Percentiles rank a stretch among this genome's conserved stretches.
These are phyloP conservation scores for Actinia tenebrosa DNA, from an alignment of 64 coral and sea anemone genomes.

Conservation along the genomic window DNA sequence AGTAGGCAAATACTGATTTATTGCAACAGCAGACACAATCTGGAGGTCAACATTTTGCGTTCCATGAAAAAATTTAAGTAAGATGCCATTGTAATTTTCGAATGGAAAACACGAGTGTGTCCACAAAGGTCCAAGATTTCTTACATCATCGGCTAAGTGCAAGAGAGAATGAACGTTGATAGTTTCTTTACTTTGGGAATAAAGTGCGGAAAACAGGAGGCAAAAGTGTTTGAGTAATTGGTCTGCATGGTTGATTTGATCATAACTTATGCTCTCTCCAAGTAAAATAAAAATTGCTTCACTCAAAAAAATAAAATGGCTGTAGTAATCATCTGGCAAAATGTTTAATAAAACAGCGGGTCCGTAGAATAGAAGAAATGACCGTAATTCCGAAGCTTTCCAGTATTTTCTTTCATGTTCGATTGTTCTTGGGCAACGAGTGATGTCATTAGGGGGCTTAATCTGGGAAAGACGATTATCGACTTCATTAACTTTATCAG, in stretches of 20 bases:
- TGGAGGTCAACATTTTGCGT: too few relatives aligned
- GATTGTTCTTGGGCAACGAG: slow-evolving; percentile 21
- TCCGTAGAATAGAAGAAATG: slow-evolving; percentile 39
- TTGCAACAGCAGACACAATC: too few relatives aligned
- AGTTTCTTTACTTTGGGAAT: not conserved
- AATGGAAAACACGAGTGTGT: slow-evolving; percentile 43
- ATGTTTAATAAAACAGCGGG: slow-evolving; percentile 13
- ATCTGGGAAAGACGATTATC: slow-evolving; percentile 25
- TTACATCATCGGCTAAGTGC: slow-evolving; percentile 28
- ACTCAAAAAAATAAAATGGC: slow-evolving; percentile 44
- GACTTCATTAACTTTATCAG: slow-evolving; percentile 22
- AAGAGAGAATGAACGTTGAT: not conserved
- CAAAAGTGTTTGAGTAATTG: slow-evolving; percentile 34
- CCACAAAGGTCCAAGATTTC: slow-evolving; percentile 31
- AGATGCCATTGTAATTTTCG: slow-evolving; percentile 24
- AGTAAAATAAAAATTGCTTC: slow-evolving; percentile 43
- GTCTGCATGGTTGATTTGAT: slow-evolving; percentile 42
- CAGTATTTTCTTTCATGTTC: slow-evolving; percentile 24
- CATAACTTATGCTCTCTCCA: not conserved
- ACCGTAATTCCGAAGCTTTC: slow-evolving; percentile 37
- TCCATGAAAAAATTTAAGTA: too few relatives aligned
- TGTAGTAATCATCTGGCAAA: slow-evolving; percentile 32
- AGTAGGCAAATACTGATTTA: too few relatives aligned
- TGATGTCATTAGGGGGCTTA: slow-evolving; percentile 39
- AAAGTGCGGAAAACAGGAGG: slow-evolving; percentile 22